Evolutionary conservation across 2,888 invertebrate genomes (phyloP), one percentile per base, ranked within the genome.

Genomic region (Galeopsomyia nigrocyanea): DNA sequence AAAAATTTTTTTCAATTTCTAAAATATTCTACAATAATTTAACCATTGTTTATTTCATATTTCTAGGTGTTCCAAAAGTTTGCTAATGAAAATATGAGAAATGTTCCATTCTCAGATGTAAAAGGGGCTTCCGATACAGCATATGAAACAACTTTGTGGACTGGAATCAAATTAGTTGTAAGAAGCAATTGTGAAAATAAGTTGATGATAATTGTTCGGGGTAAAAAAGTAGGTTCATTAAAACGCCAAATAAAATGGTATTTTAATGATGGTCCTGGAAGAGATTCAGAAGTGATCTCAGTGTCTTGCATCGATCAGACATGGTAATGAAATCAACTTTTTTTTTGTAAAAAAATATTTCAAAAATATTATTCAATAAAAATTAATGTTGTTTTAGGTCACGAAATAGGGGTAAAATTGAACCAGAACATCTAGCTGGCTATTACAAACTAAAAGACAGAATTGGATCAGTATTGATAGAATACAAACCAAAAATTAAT

Each of bases 171-270:
- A 71, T 7, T 75, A 31, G 3, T 31, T 7, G 7, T 31, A 26
- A 73, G 73, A 71, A 68, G 65, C n/a, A 75, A 75, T 71, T 75
- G 65, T 17, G 73, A 71, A 53, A 63, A 68, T 26, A 73, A 75
- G 62, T 49, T 75, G 19, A 58, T 71, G 58, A 14, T 75, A 22
- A 62, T 62, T 21, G 71, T 22, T 22, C 61, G 55, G 71, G 75
- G 75, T 13, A 73, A 71, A 63, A 60, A 47, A 46, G 9, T 75
- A 22, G 55, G 17, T 49, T 50, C 64, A 19, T 57, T 73, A 50
- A 2, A 62, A 39, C 47, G 14, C 13, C 17, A 16, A 14, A 62
- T 73, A 47, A 64, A 55, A 58, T 51, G 19, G 50, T 68, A 39
- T 68, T 75, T 73, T 58, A 13, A 17, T 5, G 7, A 17, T 51